Conservation (phyloP, 2,888 invertebrate species). For the Hypolimnas misippus region DNA sequence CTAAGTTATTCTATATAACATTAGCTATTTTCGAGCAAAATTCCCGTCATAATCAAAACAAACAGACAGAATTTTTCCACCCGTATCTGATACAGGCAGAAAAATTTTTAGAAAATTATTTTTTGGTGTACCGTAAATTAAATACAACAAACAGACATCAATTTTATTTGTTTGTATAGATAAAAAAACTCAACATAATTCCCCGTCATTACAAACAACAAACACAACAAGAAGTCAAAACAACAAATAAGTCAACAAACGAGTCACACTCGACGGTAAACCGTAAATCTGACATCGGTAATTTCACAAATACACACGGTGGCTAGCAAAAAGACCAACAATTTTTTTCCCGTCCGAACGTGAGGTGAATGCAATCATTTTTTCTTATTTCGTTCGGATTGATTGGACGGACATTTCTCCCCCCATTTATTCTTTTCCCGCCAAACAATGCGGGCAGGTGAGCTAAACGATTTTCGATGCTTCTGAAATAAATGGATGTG, state of each 20-base stretch:
- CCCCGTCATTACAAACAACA: too few relatives aligned
- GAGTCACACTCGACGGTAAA: slow-evolving; percentile 34
- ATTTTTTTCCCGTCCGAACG: slow-evolving; percentile 64
- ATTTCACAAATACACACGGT: slow-evolving; percentile 49
- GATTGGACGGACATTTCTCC: slow-evolving; percentile 70
- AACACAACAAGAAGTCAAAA: background rate
- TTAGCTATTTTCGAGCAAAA: too few relatives aligned
- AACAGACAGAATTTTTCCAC: too few relatives aligned
- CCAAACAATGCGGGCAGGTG: slow-evolving; percentile 67
- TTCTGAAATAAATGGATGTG: slow-evolving; percentile 42
- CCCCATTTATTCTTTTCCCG: slow-evolving; percentile 52
- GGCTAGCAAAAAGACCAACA: slow-evolving; percentile 59
- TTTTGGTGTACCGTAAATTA: too few relatives aligned
- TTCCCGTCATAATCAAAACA: too few relatives aligned
- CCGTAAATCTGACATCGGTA: slow-evolving; percentile 41
- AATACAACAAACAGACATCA: too few relatives aligned
- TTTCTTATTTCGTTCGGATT: slow-evolving; percentile 73
- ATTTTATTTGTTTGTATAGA: too few relatives aligned
- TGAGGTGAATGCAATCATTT: slow-evolving; percentile 77
- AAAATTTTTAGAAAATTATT: too few relatives aligned
- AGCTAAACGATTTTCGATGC: slow-evolving; percentile 59
- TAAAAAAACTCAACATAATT: background rate
- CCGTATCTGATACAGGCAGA: too few relatives aligned
- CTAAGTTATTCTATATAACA: too few relatives aligned
- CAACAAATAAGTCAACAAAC: slow-evolving; percentile 22